These are phyloP conservation scores for Drosophila paucipuncta DNA, from an alignment of 2,888 invertebrate genomes.

Conservation along the genomic window DNA sequence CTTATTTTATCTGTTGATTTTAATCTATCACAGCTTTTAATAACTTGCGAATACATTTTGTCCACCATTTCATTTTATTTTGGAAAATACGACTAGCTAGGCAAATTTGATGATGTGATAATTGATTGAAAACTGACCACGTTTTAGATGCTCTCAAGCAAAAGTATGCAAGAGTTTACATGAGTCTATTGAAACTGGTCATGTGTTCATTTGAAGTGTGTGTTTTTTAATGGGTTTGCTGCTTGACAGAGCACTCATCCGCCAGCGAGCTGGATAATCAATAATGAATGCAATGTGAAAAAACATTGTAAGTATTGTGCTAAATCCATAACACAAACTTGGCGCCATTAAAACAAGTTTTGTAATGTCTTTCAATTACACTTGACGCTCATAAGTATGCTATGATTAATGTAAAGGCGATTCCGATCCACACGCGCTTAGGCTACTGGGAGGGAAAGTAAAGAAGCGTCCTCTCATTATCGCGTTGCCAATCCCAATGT, in stretches of 20 bases:
- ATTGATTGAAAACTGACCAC: background rate
- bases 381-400: slow-evolving; percentile 80
- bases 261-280: slow-evolving; percentile 15
- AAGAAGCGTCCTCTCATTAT: slow-evolving; percentile 67
- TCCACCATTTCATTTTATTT: background rate
- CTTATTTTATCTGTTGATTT: background rate
- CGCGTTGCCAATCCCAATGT: slow-evolving; percentile 63
- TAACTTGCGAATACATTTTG: background rate
- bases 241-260: slow-evolving; percentile 1
- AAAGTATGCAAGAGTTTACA: slow-evolving; percentile 13
- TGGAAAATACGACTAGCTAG: background rate
- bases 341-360: slow-evolving; percentile 75
- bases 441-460: background rate
- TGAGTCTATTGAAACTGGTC: slow-evolving; percentile 20
- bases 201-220: slow-evolving; percentile 8
- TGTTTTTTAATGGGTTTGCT: slow-evolving; percentile 14
- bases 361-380: slow-evolving; percentile 78
- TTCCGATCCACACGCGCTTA: slow-evolving; percentile 21
- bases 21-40: background rate
- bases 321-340: slow-evolving; percentile 71
- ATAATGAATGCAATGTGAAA: slow-evolving; percentile 29
- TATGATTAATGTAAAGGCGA: slow-evolving; percentile 76
- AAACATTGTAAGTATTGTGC: slow-evolving; percentile 35
- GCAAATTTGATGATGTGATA: background rate
- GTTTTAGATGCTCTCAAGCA: slow-evolving; percentile 8